phyloP scores from a whole-genome alignment of 2,888 invertebrate species.

The Aphodius granarius region DNA sequence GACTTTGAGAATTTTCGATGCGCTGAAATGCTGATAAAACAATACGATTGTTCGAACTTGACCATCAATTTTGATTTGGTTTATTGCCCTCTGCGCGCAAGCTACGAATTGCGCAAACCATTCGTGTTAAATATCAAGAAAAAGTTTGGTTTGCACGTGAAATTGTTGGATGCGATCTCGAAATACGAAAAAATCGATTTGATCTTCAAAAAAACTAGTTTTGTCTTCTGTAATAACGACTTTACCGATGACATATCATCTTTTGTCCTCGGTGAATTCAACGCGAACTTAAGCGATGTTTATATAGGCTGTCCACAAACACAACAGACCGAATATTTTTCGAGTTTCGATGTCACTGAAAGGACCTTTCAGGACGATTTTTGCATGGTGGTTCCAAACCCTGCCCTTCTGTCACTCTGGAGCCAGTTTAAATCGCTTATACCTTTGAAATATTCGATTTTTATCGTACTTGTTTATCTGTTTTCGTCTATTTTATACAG shows the following conservation, averaged over 20 bases:
- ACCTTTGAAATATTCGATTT: background rate
- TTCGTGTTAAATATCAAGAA: background rate
- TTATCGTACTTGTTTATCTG: background rate
- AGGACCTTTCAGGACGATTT: background rate
- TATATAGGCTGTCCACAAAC: background rate
- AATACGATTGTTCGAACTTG: background rate
- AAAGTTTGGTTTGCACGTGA: background rate
- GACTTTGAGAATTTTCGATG: background rate
- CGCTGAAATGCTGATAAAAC: background rate
- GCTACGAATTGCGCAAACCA: background rate
- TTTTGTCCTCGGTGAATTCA: background rate
- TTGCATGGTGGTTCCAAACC: background rate
- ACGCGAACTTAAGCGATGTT: background rate
- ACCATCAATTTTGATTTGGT: background rate
- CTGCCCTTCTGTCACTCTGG: background rate
- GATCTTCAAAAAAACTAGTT: background rate
- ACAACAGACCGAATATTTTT: background rate
- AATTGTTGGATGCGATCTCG: background rate
- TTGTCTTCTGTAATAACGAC: background rate
- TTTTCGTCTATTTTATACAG: background rate
- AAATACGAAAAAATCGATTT: background rate
- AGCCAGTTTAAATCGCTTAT: background rate
- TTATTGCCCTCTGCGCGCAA: background rate
- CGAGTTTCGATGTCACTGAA: background rate
- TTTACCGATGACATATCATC: background rate